Evolutionary conservation across 1,140 invertebrate species (phyloP), one percentile per base, ranked within the genome.

Genomic region (Platorchestia sp.): DNA sequence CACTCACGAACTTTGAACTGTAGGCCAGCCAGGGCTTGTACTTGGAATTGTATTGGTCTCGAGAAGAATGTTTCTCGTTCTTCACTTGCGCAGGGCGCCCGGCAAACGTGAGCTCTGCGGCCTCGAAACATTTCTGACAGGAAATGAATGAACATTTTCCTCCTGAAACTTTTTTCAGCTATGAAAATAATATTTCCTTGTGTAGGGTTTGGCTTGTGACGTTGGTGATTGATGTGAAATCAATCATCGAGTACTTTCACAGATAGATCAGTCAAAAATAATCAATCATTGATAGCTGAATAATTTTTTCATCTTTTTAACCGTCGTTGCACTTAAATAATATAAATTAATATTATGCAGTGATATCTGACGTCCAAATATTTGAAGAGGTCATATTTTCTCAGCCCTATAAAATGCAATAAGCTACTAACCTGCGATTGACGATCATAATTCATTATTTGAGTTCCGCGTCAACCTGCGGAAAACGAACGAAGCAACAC

Each of bases 1-100:
- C 91, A 45, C 40, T 93, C 91, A 93, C 91, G 91, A 93, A 93
- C 91, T 93, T 93, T 93, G 91, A 93, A 93, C 91, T 47, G 91
- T 93, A 93, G 7, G 91, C 91, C 45, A 40, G 91, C 91, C 91
- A 5, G 36, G 47, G 91, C 91, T 47, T 93, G 45, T 93, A 93
- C 43, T 93, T 40, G 91, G 10, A 47, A 93, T 93, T 93, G 91
- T 93, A 93, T 93, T 45, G 91, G 91, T 93, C 43, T 45, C 41
- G 91, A 93, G 44, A 16, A 45, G 91, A 90, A 75, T 89, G 36
- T 47, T 47, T 45, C 40, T 47, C 45, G 45, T 47, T 93, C 91
- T 93, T 93, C 45, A 47, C 40, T 47, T n/a, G 91, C 41, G 40
- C 91, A 16, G 14, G 19, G 91, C 43, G n/a, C 14, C 87, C n/a